Conservation (phyloP, 2,113 vertebrate genomes). For the Passer domesticus region DNA sequence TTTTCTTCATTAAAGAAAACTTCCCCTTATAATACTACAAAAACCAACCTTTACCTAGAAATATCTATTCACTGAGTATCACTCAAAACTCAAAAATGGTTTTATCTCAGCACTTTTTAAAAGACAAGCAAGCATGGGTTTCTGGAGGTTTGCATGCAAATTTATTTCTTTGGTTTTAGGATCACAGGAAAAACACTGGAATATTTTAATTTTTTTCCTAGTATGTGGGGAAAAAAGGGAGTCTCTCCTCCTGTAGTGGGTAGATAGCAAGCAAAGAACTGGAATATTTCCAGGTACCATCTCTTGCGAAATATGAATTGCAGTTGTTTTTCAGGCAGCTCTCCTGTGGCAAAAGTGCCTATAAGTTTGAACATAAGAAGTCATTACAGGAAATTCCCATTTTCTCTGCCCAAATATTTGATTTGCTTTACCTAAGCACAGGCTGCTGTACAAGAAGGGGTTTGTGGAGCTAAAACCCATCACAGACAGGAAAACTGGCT, state of each 20-base stretch:
- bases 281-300: not conserved
- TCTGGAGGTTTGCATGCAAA: fast-evolving
- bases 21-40: not conserved
- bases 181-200: fast-evolving
- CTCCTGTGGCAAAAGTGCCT: not conserved
- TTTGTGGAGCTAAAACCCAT: not conserved
- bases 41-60: not conserved
- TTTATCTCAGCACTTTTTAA: not conserved
- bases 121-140: not conserved
- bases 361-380: not conserved
- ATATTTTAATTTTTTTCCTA: not conserved
- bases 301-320: not conserved
- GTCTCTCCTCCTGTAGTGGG: fast-evolving
- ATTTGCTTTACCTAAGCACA: not conserved
- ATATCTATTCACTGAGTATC: not conserved
- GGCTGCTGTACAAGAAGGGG: not conserved
- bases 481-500: not conserved
- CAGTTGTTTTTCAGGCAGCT: not conserved
- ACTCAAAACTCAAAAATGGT: not conserved
- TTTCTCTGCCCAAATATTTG: not conserved
- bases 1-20: not conserved
- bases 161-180: not conserved
- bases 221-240: fast-evolving
- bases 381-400: not conserved
- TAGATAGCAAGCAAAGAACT: not conserved